Conservation (phyloP, 1,140 invertebrate species). For the Eupristina koningsbergeri region DNA sequence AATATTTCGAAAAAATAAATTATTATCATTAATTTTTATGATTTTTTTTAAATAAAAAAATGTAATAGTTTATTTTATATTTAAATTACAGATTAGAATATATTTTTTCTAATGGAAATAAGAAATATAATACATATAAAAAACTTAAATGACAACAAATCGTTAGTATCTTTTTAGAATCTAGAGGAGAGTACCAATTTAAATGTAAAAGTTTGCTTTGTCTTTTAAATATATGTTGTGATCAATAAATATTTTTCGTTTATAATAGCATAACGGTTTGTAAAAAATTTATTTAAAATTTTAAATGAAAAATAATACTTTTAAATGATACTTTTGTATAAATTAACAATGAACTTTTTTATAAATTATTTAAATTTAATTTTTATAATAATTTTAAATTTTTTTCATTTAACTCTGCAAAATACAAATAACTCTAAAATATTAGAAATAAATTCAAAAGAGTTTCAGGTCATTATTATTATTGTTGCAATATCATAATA, state of each 20-base stretch:
- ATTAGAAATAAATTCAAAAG: neutral
- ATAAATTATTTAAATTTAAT: neutral
- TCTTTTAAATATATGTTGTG: neutral
- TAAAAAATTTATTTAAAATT: no score
- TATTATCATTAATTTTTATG: no score
- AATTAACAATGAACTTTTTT: neutral
- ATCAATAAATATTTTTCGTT: neutral
- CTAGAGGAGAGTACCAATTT: neutral
- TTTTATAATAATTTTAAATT: neutral
- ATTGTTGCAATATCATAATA: no score
- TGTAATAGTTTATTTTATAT: neutral
- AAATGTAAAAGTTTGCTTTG: neutral
- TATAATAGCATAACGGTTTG: no score
- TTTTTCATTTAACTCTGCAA: conserved; percentile 3
- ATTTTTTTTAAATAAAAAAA: neutral
- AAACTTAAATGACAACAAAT: neutral
- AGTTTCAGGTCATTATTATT: conserved; percentile 11
- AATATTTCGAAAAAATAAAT: no score
- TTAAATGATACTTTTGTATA: no score
- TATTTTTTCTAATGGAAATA: no score
- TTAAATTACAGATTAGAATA: no score
- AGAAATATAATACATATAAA: neutral
- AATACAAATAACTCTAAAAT: neutral
- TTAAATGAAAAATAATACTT: no score
- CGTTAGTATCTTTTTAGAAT: conserved; percentile 9